A percentile compares a stretch with the other conserved stretches of the same genome.
Evolutionary conservation across 2,797 vertebrate species (phyloP).

Genomic region (Geotrypetes seraphini): DNA sequence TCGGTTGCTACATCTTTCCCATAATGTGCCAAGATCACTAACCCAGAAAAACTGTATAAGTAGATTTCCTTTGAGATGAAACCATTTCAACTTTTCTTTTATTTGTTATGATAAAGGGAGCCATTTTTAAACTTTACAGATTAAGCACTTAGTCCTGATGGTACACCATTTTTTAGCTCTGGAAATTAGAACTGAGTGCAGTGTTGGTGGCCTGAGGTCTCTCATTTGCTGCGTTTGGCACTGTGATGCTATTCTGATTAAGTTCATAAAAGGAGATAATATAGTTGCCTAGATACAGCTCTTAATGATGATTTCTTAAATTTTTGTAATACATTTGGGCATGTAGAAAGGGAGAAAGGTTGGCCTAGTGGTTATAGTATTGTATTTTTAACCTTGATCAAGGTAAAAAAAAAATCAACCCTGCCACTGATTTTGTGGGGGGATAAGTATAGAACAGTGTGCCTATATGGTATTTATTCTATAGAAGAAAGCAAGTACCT

Average conservation of each 20-base stretch:
- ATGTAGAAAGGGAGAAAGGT: no score
- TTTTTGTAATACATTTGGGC: no score
- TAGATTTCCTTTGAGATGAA: constrained; percentile 48
- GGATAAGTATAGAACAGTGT: no score
- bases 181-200: no score
- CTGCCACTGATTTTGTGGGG: no score
- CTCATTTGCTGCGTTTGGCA: constrained; percentile 26
- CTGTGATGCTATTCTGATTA: constrained; percentile 23
- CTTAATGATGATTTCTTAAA: no score
- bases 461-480: no score
- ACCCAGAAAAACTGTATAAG: constrained; percentile 49
- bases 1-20: constrained; percentile 44
- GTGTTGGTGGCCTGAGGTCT: no score
- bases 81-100: constrained; percentile 35
- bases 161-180: constrained; percentile 37
- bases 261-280: constrained; percentile 31
- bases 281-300: constrained; percentile 24
- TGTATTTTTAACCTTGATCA: no score
- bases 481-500: no score
- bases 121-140: constrained; percentile 44
- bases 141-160: constrained; percentile 50
- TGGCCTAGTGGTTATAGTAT: no score
- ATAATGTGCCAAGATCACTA: constrained; percentile 41
- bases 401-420: no score
- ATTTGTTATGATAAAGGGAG: constrained; percentile 51